These are phyloP conservation scores for Ambastaia sidthimunki DNA, from an alignment of 2,797 vertebrate species.

Conservation along the genomic window DNA sequence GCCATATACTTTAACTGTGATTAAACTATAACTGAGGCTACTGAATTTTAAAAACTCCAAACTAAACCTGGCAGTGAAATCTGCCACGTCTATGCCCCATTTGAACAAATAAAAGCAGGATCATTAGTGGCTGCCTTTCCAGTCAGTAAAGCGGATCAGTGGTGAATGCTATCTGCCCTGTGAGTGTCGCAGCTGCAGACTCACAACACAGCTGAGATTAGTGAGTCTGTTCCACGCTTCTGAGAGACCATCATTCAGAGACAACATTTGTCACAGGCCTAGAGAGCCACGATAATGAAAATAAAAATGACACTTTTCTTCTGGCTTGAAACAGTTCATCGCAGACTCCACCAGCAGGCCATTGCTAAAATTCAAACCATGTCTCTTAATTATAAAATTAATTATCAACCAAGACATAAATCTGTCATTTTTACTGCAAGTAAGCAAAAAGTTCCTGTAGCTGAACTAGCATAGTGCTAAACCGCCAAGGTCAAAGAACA, in stretches of 20 bases:
- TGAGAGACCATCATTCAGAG: slow-evolving; percentile 36
- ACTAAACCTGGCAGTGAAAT: neutral
- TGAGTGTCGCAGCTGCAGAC: slow-evolving; percentile 45
- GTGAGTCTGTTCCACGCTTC: slow-evolving; percentile 26
- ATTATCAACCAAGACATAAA: neutral
- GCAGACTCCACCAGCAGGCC: slow-evolving; percentile 14
- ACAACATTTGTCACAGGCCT: slow-evolving; percentile 28
- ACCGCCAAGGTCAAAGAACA: no score
- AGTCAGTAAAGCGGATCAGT: slow-evolving; percentile 49
- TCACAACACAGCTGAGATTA: slow-evolving; percentile 56
- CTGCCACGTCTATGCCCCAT: neutral
- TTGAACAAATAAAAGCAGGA: slow-evolving; percentile 40
- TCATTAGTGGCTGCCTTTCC: slow-evolving; percentile 56
- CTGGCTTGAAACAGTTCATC: slow-evolving; percentile 40
- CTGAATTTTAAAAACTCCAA: neutral
- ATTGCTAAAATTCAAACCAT: slow-evolving; percentile 23
- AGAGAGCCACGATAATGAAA: slow-evolving; percentile 28
- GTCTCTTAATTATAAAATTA: slow-evolving; percentile 8
- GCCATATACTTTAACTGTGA: neutral
- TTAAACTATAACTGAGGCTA: neutral
- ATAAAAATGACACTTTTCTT: slow-evolving; percentile 49
- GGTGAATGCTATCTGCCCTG: slow-evolving; percentile 54
- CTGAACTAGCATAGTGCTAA: no score
- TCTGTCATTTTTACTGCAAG: neutral
- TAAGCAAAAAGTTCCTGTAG: neutral